Conservation (phyloP, 2,888 invertebrate genomes). For the Sialis lutaria region DNA sequence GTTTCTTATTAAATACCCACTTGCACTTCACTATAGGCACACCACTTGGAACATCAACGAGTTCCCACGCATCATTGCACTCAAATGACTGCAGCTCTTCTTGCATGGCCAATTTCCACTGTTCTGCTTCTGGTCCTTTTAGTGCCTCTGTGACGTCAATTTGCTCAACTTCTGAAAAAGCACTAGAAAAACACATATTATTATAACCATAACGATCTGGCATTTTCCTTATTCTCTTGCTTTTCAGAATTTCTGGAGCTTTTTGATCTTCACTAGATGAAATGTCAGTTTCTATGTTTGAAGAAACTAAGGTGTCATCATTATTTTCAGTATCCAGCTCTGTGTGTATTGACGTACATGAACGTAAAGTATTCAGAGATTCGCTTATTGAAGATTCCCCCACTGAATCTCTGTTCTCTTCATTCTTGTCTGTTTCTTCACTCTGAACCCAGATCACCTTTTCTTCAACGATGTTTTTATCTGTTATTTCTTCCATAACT, state of each 20-base stretch:
- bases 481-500: too few relatives aligned
- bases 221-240: neutral
- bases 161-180: conserved; percentile 9
- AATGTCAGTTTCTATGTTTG: neutral
- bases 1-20: conserved; percentile 16
- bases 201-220: conserved; percentile 1
- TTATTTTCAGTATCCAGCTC: neutral
- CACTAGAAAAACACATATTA: too few relatives aligned
- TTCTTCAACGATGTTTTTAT: too few relatives aligned
- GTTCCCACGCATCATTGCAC: conserved; percentile 15
- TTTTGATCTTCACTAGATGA: neutral
- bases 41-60: conserved; percentile 11
- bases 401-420: conserved; percentile 1
- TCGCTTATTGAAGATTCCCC: neutral
- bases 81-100: conserved; percentile 15
- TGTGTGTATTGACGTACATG: neutral
- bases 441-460: too few relatives aligned
- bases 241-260: neutral
- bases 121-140: conserved; percentile 11
- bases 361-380: neutral
- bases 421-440: neutral
- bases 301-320: too few relatives aligned
- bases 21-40: conserved; percentile 14
- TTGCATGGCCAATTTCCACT: conserved; percentile 14
- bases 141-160: conserved; percentile 11